Evolutionary conservation across 1,140 invertebrate genomes (phyloP).

Genomic region (Phortica variegata): DNA sequence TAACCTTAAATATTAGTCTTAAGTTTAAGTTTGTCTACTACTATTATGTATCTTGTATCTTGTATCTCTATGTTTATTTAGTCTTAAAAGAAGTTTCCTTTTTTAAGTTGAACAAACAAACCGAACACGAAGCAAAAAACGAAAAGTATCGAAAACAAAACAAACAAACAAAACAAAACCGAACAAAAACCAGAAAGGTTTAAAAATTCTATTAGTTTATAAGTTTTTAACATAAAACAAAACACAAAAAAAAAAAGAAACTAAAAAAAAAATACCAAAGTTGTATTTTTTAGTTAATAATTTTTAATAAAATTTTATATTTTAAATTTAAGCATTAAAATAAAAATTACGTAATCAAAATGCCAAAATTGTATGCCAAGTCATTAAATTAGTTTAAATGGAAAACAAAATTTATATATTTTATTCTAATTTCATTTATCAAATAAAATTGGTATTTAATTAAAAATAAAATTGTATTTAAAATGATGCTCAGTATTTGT

Average conservation of each 20-base stretch:
- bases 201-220: constrained; percentile 34
- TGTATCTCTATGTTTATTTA: constrained; percentile 8
- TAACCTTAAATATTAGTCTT: constrained; percentile 23
- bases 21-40: constrained; percentile 28
- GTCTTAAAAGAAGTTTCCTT: not conserved
- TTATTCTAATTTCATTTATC: constrained; percentile 24
- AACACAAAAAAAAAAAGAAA: constrained; percentile 8
- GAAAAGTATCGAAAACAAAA: constrained; percentile 3
- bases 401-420: constrained; percentile 6
- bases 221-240: constrained; percentile 13
- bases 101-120: constrained; percentile 2
- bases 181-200: constrained; percentile 44
- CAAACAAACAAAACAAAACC: constrained; percentile 21
- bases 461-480: constrained; percentile 12
- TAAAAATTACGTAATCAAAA: constrained; percentile 15
- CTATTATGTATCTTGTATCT: constrained; percentile 8
- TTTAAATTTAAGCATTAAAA: not conserved
- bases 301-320: constrained; percentile 15
- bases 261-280: constrained; percentile 3
- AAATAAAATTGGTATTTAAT: no score
- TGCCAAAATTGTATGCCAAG: constrained; percentile 14
- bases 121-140: constrained; percentile 5
- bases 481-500: not conserved
- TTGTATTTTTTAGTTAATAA: not conserved
- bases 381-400: constrained; percentile 36